Percentiles rank a stretch among this genome's conserved stretches.
Evolutionary conservation across 2,113 vertebrate species (phyloP).

Genomic region (Microtus ochrogaster): DNA sequence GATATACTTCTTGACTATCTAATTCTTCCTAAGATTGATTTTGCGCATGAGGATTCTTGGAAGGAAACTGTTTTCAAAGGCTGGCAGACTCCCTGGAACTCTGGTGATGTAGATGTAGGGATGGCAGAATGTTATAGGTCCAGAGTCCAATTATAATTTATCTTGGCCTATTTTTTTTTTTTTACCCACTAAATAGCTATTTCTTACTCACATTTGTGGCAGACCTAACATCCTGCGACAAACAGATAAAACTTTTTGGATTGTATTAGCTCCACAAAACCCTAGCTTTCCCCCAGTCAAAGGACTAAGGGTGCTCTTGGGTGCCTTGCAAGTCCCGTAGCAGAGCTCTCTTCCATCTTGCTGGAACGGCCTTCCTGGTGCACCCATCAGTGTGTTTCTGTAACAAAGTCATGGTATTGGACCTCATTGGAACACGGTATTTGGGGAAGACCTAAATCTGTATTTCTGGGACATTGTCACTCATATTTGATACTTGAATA

Average conservation of each 20-base stretch:
- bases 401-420: neutral
- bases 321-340: neutral
- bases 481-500: neutral
- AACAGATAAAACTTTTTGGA: neutral
- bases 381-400: too few species aligned
- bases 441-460: neutral
- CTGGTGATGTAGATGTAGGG: too few species aligned
- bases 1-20: neutral
- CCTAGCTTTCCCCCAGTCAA: neutral
- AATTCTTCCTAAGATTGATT: neutral
- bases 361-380: neutral
- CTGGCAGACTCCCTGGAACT: neutral
- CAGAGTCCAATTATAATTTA: neutral
- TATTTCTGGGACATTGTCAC: neutral
- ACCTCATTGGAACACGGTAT: neutral
- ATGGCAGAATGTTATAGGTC: neutral
- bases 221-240: neutral
- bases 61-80: neutral
- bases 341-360: neutral
- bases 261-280: neutral
- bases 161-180: neutral
- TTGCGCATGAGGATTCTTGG: neutral
- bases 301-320: neutral
- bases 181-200: neutral
- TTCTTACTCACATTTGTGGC: neutral